Evolutionary conservation across 2,888 invertebrate species (phyloP), one percentile per base, ranked within the genome.

Genomic region (Drosophila seclusa): DNA sequence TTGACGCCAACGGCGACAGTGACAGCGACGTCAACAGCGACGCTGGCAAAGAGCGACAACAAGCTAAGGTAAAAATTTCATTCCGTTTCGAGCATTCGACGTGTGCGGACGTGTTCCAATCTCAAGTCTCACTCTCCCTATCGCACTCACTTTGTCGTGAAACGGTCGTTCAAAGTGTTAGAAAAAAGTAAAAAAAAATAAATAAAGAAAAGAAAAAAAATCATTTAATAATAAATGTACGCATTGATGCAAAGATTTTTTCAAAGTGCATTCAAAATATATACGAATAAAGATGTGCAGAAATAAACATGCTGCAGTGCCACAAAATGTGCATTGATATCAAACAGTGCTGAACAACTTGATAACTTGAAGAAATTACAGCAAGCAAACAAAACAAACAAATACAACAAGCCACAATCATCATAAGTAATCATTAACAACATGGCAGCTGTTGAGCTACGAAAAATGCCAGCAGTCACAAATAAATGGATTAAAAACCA

Each of bases 1-100:
- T n/a, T 59, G 59, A 40, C 61, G 57, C 24, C 63, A 40, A 21
- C 53, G 55, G 18, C 70, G 32, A 11, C 66, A 16, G 18, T 57
- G n/a, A 42, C 72, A 31, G 34, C 65, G 53, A 36, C 69, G 18
- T 13, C 27, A 53, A 36, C 80, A 11, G 54, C 38, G 60, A 34
- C 69, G 68, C 49, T 73, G 59, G 36, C 79, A 52, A 57, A 64
- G 64, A 65, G 74, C 73, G 71, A 68, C 68, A 65, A 40, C 45
- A 65, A 38, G 63, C 68, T 68, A 86, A 87, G 88, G 87, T 91
- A 87, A 85, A 86, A 89, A 83, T 89, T 90, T 92, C 91, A 93
- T 92, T 92, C 90, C 90, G 91, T 87, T 90, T 89, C 91, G 90
- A 92, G 91, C 92, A 90, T 85, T 92, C 90, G 87, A 88, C 83